phyloP scores from a whole-genome alignment of 2,888 invertebrate genomes.

The Synanthedon tipuliformis region DNA sequence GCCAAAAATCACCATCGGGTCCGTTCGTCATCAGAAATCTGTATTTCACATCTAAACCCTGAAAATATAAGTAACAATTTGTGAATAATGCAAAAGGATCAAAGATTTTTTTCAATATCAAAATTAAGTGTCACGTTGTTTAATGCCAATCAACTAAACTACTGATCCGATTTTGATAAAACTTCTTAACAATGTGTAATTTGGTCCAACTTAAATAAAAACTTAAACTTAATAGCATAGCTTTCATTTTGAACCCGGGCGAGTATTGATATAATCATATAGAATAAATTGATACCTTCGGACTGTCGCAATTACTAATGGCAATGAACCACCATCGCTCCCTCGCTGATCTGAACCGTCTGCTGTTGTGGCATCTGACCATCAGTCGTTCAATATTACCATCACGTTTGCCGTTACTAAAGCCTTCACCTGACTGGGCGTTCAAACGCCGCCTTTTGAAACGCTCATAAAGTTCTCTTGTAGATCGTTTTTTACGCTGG shows the following conservation, averaged over 20 bases:
- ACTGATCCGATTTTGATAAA: no score
- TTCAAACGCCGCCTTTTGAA: conserved; percentile 39
- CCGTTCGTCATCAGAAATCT: conserved; percentile 91
- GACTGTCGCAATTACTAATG: conserved; percentile 81
- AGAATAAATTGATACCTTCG: conserved; percentile 59
- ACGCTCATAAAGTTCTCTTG: conserved; percentile 37
- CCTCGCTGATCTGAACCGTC: conserved; percentile 82
- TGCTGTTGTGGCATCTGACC: conserved; percentile 74
- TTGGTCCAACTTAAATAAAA: no score
- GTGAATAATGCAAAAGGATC: no score
- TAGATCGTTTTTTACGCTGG: conserved; percentile 57
- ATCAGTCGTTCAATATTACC: conserved; percentile 33
- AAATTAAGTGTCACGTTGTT: no score
- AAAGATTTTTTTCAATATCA: no score
- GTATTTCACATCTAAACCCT: conserved; percentile 84
- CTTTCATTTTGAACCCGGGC: no score
- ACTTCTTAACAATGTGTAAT: no score
- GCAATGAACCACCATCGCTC: conserved; percentile 97
- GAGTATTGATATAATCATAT: no score
- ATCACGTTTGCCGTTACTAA: conserved; percentile 12
- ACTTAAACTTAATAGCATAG: no score
- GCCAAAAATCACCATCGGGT: conserved; percentile 82
- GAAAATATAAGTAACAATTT: conserved; percentile 16
- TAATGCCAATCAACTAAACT: no score
- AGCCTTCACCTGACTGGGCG: conserved; percentile 21